phyloP scores from a whole-genome alignment of 2,113 vertebrate species.

The Hippocampus zosterae region DNA sequence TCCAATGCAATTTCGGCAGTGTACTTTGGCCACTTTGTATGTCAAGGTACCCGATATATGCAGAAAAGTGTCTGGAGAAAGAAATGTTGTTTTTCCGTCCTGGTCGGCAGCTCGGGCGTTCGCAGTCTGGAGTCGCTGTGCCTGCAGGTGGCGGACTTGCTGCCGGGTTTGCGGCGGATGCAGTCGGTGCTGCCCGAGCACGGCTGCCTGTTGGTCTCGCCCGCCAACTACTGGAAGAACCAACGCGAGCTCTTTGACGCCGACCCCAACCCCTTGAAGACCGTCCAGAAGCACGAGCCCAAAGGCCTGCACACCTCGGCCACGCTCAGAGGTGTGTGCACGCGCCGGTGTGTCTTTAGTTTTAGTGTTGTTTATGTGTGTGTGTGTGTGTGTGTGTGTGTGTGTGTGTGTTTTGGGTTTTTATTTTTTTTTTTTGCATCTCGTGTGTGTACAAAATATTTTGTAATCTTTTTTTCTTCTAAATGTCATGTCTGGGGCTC shows the following conservation, averaged over 20 bases:
- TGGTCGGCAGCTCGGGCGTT: slow-evolving; percentile 69
- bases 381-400: too few relatives aligned
- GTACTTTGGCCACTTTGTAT: too few relatives aligned
- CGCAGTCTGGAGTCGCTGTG: slow-evolving; percentile 88
- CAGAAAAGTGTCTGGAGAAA: too few relatives aligned
- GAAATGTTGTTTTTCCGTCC: background rate
- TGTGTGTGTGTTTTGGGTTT: too few relatives aligned
- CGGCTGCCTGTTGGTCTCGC: slow-evolving; percentile 91
- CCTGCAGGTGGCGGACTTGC: slow-evolving; percentile 89
- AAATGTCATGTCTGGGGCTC: too few relatives aligned
- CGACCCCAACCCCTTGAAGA: slow-evolving; percentile 88
- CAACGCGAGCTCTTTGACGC: slow-evolving; percentile 85
- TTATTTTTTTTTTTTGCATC: too few relatives aligned
- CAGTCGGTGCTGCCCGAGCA: slow-evolving; percentile 86
- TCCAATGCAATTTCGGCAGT: too few relatives aligned
- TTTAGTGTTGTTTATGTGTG: too few relatives aligned
- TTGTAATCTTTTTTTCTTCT: too few relatives aligned
- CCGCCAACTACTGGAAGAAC: slow-evolving; percentile 98
- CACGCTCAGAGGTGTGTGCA: slow-evolving; percentile 82
- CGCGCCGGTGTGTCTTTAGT: too few relatives aligned
- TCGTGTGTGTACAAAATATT: too few relatives aligned
- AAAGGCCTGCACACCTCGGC: slow-evolving; percentile 93
- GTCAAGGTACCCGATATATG: too few relatives aligned
- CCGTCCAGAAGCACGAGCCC: slow-evolving; percentile 92
- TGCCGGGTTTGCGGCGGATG: slow-evolving; percentile 86